Percentiles rank a stretch among this genome's conserved stretches.
These are phyloP conservation scores for Luffia ferchaultella DNA, from an alignment of 2,888 invertebrate species.

Conservation along the genomic window DNA sequence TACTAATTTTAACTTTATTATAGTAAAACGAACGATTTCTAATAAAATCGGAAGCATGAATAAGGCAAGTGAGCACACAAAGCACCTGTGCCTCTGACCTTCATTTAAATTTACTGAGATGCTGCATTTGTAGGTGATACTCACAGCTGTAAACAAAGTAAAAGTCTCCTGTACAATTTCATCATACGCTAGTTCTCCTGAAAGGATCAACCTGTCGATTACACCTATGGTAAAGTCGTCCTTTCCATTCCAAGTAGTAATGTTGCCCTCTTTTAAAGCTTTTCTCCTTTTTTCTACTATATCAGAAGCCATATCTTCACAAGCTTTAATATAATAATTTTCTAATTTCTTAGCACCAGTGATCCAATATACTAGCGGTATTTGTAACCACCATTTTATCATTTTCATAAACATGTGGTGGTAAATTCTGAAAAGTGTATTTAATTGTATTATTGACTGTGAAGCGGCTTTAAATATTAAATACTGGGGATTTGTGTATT, in stretches of 20 bases:
- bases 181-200: constrained; percentile 27
- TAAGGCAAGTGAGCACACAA: no score
- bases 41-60: no score
- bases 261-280: constrained; percentile 15
- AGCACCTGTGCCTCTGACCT: no score
- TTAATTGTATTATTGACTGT: no score
- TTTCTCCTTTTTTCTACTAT: constrained; percentile 27
- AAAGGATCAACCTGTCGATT: constrained; percentile 36
- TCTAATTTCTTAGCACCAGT: constrained; percentile 24
- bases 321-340: constrained; percentile 17
- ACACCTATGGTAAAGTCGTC: constrained; percentile 26
- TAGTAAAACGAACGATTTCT: no score
- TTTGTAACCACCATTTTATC: constrained; percentile 44
- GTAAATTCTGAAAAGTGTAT: constrained; percentile 30
- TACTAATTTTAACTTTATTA: no score
- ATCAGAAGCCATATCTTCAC: constrained; percentile 28
- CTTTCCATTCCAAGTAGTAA: constrained; percentile 6
- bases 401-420: constrained; percentile 32
- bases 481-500: no score
- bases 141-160: constrained; percentile 42
- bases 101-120: no score
- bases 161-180: constrained; percentile 35
- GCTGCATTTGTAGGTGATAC: no score
- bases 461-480: no score
- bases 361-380: constrained; percentile 35